Evolutionary conservation across 1,140 invertebrate species (phyloP).

Genomic region (Micrasema longulum): DNA sequence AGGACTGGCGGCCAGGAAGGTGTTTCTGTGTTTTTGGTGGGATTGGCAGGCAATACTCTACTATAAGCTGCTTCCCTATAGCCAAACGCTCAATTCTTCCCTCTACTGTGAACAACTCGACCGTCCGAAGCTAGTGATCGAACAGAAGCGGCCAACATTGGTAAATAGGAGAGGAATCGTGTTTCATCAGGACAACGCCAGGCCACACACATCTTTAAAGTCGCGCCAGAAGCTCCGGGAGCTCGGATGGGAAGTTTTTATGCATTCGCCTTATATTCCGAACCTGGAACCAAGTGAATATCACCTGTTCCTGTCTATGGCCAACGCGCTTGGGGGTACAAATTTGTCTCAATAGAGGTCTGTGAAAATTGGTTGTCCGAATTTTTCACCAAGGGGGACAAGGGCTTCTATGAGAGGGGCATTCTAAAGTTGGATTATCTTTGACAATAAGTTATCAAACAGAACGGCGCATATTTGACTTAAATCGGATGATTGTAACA

Average conservation of each 20-base stretch:
- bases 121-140: too few relatives aligned
- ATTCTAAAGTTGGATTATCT: too few relatives aligned
- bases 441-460: conserved; percentile 22
- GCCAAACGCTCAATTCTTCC: too few relatives aligned
- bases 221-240: conserved; percentile 11
- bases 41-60: too few relatives aligned
- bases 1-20: conserved; percentile 13
- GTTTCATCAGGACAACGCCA: conserved; percentile 16
- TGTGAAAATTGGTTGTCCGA: too few relatives aligned
- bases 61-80: too few relatives aligned
- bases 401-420: too few relatives aligned
- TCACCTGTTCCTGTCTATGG: background rate
- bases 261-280: too few relatives aligned
- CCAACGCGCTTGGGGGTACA: conserved; percentile 1
- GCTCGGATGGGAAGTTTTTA: conserved; percentile 13
- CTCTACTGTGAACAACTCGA: too few relatives aligned
- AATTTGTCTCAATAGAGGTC: too few relatives aligned
- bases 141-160: conserved; percentile 7
- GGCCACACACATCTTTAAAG: conserved; percentile 6
- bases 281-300: background rate
- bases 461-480: conserved; percentile 16
- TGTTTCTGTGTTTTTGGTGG: conserved; percentile 20
- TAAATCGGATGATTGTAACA: conserved; percentile 14
- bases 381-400: too few relatives aligned
- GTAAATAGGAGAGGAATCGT: conserved; percentile 24